A percentile compares a stretch with the other conserved stretches of the same genome.
phyloP scores from a whole-genome alignment of 2,888 invertebrate species.

The Rugalucina vietnamica region DNA sequence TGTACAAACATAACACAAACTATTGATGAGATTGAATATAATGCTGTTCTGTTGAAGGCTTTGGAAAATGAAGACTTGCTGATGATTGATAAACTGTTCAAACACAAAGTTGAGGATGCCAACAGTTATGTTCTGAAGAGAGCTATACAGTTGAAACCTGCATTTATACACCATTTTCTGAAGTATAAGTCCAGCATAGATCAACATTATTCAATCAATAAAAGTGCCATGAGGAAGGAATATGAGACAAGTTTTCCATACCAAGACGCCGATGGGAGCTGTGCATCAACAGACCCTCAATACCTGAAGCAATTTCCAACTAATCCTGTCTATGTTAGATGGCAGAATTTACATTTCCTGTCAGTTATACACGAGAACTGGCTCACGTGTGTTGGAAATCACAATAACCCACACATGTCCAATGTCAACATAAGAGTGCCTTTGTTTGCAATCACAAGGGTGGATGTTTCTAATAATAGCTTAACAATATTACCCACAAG shows the following conservation, averaged over 20 bases:
- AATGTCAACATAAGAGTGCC: conserved; percentile 88
- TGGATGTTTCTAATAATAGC: conserved; percentile 96
- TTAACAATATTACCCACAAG: conserved; percentile 90
- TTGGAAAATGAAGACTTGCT: conserved; percentile 88
- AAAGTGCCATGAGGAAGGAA: conserved; percentile 90
- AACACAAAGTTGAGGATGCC: conserved; percentile 93
- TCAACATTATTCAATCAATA: conserved; percentile 94
- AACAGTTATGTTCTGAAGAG: conserved; percentile 87
- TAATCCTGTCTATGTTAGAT: conserved; percentile 91
- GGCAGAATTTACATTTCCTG: conserved; percentile 91
- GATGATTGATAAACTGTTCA: conserved; percentile 91
- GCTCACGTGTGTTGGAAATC: conserved; percentile 92
- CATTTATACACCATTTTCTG: conserved; percentile 89
- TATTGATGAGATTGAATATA: conserved; percentile 73
- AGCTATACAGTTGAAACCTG: conserved; percentile 86
- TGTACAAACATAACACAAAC: conserved; percentile 90
- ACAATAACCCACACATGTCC: conserved; percentile 92
- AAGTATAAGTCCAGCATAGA: conserved; percentile 92
- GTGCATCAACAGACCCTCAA: conserved; percentile 60
- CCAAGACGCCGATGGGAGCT: conserved; percentile 79
- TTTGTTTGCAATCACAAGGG: conserved; percentile 95
- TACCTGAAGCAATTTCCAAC: conserved; percentile 66
- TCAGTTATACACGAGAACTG: conserved; percentile 89
- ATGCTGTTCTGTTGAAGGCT: conserved; percentile 87
- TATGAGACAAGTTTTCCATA: conserved; percentile 85